Percentiles rank a stretch among this genome's conserved stretches.
Conservation (phyloP, 2,888 invertebrate species). For the Taenaris catops region DNA sequence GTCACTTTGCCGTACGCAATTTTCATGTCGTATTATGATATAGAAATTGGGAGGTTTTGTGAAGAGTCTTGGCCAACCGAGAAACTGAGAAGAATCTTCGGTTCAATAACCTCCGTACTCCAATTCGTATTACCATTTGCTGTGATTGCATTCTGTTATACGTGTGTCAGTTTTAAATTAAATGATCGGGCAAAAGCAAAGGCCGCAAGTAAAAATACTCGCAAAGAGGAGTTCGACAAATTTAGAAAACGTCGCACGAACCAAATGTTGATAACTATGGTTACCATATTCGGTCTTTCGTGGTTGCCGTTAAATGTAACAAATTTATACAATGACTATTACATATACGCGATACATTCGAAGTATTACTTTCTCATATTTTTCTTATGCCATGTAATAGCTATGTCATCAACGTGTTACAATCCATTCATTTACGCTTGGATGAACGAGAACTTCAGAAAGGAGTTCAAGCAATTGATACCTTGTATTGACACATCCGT, state of each 20-base stretch:
- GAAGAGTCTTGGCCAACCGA: slow-evolving; percentile 96
- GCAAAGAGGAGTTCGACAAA: slow-evolving; percentile 93
- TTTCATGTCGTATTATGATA: slow-evolving; percentile 84
- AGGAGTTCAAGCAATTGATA: slow-evolving; percentile 91
- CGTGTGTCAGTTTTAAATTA: slow-evolving; percentile 93
- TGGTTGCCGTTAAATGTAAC: slow-evolving; percentile 96
- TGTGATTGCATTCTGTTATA: slow-evolving; percentile 96
- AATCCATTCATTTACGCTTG: slow-evolving; percentile 98
- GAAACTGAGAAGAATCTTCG: slow-evolving; percentile 88
- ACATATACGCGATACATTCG: slow-evolving; percentile 86
- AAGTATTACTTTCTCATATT: slow-evolving; percentile 93
- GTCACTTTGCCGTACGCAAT: slow-evolving; percentile 95
- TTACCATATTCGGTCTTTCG: slow-evolving; percentile 96
- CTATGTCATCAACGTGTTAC: slow-evolving; percentile 98
- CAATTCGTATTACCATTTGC: slow-evolving; percentile 97
- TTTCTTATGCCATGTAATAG: slow-evolving; percentile 93
- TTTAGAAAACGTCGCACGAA: slow-evolving; percentile 95
- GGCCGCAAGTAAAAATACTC: slow-evolving; percentile 91
- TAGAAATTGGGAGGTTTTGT: slow-evolving; percentile 81
- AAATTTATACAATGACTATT: slow-evolving; percentile 92
- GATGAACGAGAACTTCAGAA: slow-evolving; percentile 97
- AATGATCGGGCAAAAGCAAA: slow-evolving; percentile 91
- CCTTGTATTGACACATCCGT: slow-evolving; percentile 81
- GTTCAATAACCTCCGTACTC: slow-evolving; percentile 91
- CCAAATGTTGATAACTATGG: slow-evolving; percentile 99